Evolutionary conservation across 2,797 vertebrate species (phyloP).

Genomic region (Danionella dracula): DNA sequence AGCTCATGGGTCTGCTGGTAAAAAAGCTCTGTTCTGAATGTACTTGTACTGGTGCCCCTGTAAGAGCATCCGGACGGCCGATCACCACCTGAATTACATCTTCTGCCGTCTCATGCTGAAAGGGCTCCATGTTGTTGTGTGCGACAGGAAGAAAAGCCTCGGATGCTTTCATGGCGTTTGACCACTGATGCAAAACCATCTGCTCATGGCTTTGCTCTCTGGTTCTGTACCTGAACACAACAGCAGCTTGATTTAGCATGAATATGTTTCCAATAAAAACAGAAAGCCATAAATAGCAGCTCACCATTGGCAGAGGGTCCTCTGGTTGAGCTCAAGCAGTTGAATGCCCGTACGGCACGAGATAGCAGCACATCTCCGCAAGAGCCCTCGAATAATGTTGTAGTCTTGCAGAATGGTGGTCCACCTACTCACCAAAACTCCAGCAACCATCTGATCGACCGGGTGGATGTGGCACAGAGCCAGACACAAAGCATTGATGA

Average conservation of each 20-base stretch:
- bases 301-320: constrained; percentile 24
- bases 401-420: constrained; percentile 6
- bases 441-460: not conserved
- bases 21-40: not conserved
- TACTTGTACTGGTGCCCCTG: not conserved
- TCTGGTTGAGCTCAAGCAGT: constrained; percentile 18
- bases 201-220: not conserved
- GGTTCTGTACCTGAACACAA: not conserved
- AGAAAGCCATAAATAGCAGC: not conserved
- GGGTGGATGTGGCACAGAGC: constrained; percentile 4
- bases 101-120: not conserved
- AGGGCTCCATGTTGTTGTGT: not conserved
- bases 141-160: not conserved
- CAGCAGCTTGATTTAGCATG: not conserved
- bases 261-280: not conserved
- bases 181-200: not conserved
- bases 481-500: constrained; percentile 6
- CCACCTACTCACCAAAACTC: constrained; percentile 15
- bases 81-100: constrained; percentile 1
- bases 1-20: not conserved
- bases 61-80: not conserved
- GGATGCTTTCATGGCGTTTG: not conserved
- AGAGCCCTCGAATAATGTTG: not conserved
- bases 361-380: not conserved
- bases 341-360: not conserved